phyloP scores from a whole-genome alignment of 2,797 vertebrate genomes.

The Megaceryle alcyon region DNA sequence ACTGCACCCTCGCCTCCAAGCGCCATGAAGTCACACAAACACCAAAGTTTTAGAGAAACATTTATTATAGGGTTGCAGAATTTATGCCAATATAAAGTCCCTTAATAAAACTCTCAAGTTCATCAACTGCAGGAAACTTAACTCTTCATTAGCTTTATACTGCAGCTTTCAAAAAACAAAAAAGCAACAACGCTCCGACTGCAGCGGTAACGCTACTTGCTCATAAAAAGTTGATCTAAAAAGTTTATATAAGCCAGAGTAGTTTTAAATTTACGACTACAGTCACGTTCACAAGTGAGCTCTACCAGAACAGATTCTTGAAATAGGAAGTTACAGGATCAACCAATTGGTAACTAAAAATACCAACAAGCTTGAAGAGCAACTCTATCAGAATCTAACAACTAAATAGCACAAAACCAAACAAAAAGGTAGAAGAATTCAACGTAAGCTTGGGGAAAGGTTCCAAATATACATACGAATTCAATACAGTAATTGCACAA shows the following conservation, averaged over 20 bases:
- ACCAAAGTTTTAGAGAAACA: slow-evolving; percentile 70
- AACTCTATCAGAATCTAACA: slow-evolving; percentile 55
- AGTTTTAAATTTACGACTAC: slow-evolving; percentile 68
- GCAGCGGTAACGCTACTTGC: slow-evolving; percentile 62
- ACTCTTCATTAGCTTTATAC: slow-evolving; percentile 55
- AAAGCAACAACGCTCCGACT: slow-evolving; percentile 48
- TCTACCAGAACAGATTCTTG: slow-evolving; percentile 31
- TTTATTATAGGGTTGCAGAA: slow-evolving; percentile 80
- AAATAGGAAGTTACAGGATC: slow-evolving; percentile 53
- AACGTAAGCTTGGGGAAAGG: slow-evolving; percentile 64
- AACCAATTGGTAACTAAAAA: slow-evolving; percentile 67
- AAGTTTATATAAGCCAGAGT: slow-evolving; percentile 67
- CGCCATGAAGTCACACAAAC: slow-evolving; percentile 35
- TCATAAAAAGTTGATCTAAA: slow-evolving; percentile 72
- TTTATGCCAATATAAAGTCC: slow-evolving; percentile 77
- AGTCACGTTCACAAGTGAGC: slow-evolving; percentile 64
- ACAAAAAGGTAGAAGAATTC: slow-evolving; percentile 56
- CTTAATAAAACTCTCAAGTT: slow-evolving; percentile 74
- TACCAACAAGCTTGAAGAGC: slow-evolving; percentile 64
- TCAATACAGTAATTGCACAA: slow-evolving; percentile 79
- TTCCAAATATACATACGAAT: slow-evolving; percentile 77
- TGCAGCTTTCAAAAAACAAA: slow-evolving; percentile 41
- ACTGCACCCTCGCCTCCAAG: fast-evolving
- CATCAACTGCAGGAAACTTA: slow-evolving; percentile 62
- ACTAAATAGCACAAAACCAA: slow-evolving; percentile 66